Conservation (phyloP, 2,888 invertebrate species). For the Erynnis tages region DNA sequence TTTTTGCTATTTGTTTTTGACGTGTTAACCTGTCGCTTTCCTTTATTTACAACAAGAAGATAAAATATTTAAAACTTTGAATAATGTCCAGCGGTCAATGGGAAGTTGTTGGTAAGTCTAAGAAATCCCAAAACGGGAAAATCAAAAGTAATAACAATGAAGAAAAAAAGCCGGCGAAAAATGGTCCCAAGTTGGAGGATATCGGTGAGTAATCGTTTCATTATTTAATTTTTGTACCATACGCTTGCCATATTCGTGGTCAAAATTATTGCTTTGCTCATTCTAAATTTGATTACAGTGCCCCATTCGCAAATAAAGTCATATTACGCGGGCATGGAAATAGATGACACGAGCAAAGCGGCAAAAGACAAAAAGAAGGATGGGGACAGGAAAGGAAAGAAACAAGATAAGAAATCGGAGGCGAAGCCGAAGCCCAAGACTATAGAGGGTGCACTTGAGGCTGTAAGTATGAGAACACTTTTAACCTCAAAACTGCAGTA, state of each 20-base stretch:
- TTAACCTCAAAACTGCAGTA: constrained; percentile 20
- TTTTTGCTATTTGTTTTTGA: constrained; percentile 62
- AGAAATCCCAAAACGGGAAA: constrained; percentile 79
- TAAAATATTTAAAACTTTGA: constrained; percentile 42
- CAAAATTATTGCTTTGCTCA: constrained; percentile 7
- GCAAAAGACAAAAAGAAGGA: constrained; percentile 77
- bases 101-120: constrained; percentile 87
- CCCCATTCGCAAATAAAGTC: constrained; percentile 86
- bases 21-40: constrained; percentile 68
- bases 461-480: constrained; percentile 57
- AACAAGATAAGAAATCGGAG: constrained; percentile 77
- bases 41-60: constrained; percentile 68
- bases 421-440: constrained; percentile 85
- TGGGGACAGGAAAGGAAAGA: constrained; percentile 65
- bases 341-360: constrained; percentile 82
- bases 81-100: constrained; percentile 83
- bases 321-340: constrained; percentile 83
- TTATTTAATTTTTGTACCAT: not conserved
- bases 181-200: constrained; percentile 87
- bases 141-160: constrained; percentile 78
- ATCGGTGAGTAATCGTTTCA: constrained; percentile 82
- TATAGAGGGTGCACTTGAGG: constrained; percentile 83
- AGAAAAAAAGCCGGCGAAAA: constrained; percentile 82
- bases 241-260: not conserved
- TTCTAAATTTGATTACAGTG: constrained; percentile 64